Conservation (phyloP, 2,113 vertebrate species). For the Eurypyga helias region DNA sequence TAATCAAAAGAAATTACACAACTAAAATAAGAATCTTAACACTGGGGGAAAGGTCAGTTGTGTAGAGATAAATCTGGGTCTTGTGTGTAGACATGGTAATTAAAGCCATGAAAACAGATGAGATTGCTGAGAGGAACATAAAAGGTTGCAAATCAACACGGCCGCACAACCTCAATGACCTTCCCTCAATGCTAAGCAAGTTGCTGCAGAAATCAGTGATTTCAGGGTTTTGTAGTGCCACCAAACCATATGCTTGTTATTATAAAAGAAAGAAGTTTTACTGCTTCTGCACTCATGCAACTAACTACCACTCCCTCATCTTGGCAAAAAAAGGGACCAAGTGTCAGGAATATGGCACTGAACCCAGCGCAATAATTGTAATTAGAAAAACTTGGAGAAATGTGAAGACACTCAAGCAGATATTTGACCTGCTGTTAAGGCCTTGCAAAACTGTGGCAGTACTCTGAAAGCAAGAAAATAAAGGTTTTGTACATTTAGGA, state of each 20-base stretch:
- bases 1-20: background rate
- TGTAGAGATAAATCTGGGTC: background rate
- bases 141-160: background rate
- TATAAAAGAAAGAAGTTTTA: background rate
- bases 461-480: background rate
- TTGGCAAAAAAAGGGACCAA: background rate
- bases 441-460: background rate
- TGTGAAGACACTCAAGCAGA: background rate
- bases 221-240: background rate
- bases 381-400: background rate
- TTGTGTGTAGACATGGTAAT: background rate
- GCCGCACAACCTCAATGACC: background rate
- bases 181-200: background rate
- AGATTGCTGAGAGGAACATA: background rate
- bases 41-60: background rate
- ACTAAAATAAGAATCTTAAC: background rate
- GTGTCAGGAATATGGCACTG: background rate
- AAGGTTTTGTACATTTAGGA: background rate
- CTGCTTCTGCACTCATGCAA: background rate
- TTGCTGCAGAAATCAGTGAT: background rate
- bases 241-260: background rate
- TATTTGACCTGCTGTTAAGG: background rate
- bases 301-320: background rate
- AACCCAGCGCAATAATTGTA: background rate
- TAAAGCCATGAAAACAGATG: constrained; percentile 15